Percentiles rank a stretch among this genome's conserved stretches.
Evolutionary conservation across 1,140 invertebrate species (phyloP).

Genomic region (Ectropis grisescens): DNA sequence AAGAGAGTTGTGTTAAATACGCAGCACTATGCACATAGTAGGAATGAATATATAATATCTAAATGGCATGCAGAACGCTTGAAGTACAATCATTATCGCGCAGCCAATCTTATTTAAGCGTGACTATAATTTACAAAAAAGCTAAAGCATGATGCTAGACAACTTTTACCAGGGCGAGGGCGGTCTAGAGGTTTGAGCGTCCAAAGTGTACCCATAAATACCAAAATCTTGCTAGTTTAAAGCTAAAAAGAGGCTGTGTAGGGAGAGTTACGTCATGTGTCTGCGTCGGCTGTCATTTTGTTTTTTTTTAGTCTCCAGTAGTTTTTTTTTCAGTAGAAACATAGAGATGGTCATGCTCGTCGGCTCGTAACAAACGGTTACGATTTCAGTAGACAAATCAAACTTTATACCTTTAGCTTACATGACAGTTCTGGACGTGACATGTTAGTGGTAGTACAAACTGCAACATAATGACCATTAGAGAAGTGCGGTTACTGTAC

Average conservation of each 20-base stretch:
- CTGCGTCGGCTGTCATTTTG: slow-evolving; percentile 46
- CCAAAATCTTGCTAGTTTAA: slow-evolving; percentile 67
- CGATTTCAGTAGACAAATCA: slow-evolving; percentile 65
- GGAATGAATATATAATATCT: slow-evolving; percentile 68
- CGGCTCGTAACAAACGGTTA: slow-evolving; percentile 47
- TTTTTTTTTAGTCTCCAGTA: slow-evolving; percentile 30
- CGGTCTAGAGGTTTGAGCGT: slow-evolving; percentile 64
- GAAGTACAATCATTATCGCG: slow-evolving; percentile 72
- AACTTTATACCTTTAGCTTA: slow-evolving; percentile 70
- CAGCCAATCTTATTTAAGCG: slow-evolving; percentile 70
- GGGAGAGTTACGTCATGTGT: slow-evolving; percentile 47
- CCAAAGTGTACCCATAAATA: slow-evolving; percentile 67
- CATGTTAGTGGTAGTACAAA: slow-evolving; percentile 70
- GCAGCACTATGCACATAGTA: slow-evolving; percentile 65
- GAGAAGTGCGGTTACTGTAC: slow-evolving; percentile 67
- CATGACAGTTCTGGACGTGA: slow-evolving; percentile 70
- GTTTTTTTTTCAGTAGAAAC: slow-evolving; percentile 32
- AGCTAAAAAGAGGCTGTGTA: slow-evolving; percentile 60
- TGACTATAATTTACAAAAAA: slow-evolving; percentile 70
- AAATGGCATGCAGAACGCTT: slow-evolving; percentile 75
- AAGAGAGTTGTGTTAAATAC: slow-evolving; percentile 59
- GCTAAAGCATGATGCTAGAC: slow-evolving; percentile 69
- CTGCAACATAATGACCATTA: slow-evolving; percentile 71
- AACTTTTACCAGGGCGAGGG: slow-evolving; percentile 66
- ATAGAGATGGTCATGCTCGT: slow-evolving; percentile 45